Evolutionary conservation across 1,140 invertebrate genomes (phyloP).

Genomic region (Tetramorium parvispinum): DNA sequence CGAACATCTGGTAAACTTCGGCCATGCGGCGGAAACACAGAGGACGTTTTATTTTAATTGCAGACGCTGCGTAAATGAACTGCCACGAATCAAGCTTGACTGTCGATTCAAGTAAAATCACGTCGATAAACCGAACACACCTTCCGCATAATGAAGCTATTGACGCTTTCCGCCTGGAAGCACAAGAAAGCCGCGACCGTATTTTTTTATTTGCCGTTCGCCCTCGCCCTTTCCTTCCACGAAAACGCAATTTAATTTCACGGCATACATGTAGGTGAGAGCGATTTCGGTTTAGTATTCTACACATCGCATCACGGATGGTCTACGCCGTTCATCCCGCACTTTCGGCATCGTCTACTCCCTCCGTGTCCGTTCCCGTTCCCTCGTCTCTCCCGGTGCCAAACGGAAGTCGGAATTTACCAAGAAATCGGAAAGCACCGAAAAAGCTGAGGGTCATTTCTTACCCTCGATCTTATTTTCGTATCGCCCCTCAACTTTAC

Average conservation of each 20-base stretch:
- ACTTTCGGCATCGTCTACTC: not conserved
- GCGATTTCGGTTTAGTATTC: conserved; percentile 65
- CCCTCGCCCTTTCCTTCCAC: not conserved
- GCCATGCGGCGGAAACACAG: not conserved
- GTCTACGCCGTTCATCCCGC: conserved; percentile 11
- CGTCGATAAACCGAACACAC: conserved; percentile 39
- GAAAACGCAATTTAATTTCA: conserved; percentile 55
- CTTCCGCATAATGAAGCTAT: conserved; percentile 52
- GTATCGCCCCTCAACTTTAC: conserved; percentile 3
- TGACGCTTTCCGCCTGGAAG: conserved; percentile 9
- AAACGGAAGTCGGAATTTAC: conserved; percentile 53
- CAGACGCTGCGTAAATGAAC: conserved; percentile 31
- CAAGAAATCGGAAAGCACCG: not conserved
- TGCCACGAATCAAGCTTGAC: conserved; percentile 10
- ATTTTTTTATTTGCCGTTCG: conserved; percentile 28
- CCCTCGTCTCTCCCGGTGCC: not conserved
- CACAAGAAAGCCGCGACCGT: not conserved
- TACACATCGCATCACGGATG: conserved; percentile 20
- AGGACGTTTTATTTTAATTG: conserved; percentile 42
- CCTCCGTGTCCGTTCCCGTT: not conserved
- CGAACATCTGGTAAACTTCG: not conserved
- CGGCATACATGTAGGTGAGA: conserved; percentile 23
- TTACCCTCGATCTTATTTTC: conserved; percentile 19
- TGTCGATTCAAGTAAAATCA: conserved; percentile 22
- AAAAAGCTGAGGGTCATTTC: not conserved